Evolutionary conservation across 2,888 invertebrate genomes (phyloP), one percentile per base, ranked within the genome.

Genomic region (Cloeon dipterum): DNA sequence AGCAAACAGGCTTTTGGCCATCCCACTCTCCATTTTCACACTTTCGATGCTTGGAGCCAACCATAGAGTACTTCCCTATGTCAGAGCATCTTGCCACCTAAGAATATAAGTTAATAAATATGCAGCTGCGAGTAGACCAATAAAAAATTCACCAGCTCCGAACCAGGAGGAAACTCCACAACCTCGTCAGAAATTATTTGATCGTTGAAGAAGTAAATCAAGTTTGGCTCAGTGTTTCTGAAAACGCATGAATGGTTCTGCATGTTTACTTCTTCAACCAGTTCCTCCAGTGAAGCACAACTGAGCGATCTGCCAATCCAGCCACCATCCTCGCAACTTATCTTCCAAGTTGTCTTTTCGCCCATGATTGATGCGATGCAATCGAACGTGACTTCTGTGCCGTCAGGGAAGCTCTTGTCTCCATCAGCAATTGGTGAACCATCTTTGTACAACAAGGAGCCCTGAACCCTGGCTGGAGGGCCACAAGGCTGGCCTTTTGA

Each of bases 21-120:
- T 78, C 75, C 83, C 83, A 85, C 32, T 74, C 68, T 0, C 82
- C 82, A 29, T 75, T 73, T 36, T 76, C 62, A 50, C 85, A 85
- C 39, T 67, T 65, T 11, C 81, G 59, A 2, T 64, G 65, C 43
- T 68, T 71, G 1, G 75, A 73, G 1, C 85, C 83, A n/a, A 68
- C 66, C 66, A 83, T 68, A 1, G 71, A 69, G 51, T 73, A 85
- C 55, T 85, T 85, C n/a, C 85, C 85, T 36, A 85, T 82, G 50
- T 85, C 83, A 20, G 65, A 64, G 51, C 85, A 85, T 45, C 83
- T 70, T 37, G 65, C 67, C 19, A 62, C 52, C 49, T 66, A 46
- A 3, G 53, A 44, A 39, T 16, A 32, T 7, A 20, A 11, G 23
- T n/a, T n/a, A n/a, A n/a, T n/a, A n/a, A n/a, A n/a, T n/a, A n/a